Conservation (phyloP, 2,113 vertebrate species). For the Nerophis ophidion region DNA sequence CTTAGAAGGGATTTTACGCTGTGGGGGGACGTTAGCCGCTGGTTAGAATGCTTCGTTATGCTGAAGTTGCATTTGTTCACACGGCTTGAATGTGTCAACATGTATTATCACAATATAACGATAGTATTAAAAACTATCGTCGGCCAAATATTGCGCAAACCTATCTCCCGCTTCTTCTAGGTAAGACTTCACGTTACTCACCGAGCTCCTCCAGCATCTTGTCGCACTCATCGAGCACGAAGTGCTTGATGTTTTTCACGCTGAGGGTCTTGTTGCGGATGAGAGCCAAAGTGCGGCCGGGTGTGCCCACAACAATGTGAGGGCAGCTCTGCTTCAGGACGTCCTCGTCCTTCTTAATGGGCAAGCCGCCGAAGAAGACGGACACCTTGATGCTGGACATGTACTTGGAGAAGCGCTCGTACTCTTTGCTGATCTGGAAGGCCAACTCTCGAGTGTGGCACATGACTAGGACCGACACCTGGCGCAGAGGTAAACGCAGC, state of each 20-base stretch:
- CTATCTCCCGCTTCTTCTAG: background rate
- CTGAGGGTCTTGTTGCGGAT: constrained; percentile 75
- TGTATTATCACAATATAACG: too few relatives aligned
- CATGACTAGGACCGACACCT: constrained; percentile 85
- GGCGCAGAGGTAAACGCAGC: background rate
- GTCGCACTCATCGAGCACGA: constrained; percentile 85
- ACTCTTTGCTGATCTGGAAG: constrained; percentile 89
- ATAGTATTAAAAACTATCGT: too few relatives aligned
- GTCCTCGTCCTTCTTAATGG: constrained; percentile 84
- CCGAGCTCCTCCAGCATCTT: constrained; percentile 88
- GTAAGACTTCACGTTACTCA: constrained; percentile 23
- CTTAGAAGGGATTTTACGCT: too few relatives aligned
- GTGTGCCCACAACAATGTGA: constrained; percentile 84
- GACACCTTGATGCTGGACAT: constrained; percentile 84
- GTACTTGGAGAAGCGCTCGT: constrained; percentile 87
- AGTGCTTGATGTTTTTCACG: constrained; percentile 84
- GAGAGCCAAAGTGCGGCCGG: constrained; percentile 79
- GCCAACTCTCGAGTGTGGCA: constrained; percentile 86
- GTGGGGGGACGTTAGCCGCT: too few relatives aligned
- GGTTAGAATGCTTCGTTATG: too few relatives aligned
- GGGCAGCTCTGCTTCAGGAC: constrained; percentile 82
- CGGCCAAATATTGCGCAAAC: too few relatives aligned
- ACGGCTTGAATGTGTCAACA: too few relatives aligned
- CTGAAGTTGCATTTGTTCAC: too few relatives aligned
- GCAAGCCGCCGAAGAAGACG: constrained; percentile 82